These are phyloP conservation scores for Scolanthus callimorphus DNA, from an alignment of 92 coral and sea anemone species.

Conservation along the genomic window DNA sequence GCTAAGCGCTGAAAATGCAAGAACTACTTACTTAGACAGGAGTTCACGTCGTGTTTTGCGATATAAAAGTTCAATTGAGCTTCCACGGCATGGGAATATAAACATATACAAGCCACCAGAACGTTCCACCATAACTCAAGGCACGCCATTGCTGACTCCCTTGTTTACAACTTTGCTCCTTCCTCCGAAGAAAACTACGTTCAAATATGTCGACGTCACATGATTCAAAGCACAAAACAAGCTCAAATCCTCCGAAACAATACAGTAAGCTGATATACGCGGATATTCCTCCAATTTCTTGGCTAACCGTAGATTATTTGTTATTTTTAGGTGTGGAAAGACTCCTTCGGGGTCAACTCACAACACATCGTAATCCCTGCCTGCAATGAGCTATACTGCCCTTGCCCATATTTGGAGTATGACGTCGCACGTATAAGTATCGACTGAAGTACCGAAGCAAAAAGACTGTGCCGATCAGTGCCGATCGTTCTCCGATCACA, in stretches of 20 bases:
- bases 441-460: too few species aligned
- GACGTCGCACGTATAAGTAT: not conserved
- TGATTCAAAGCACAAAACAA: slow-evolving; percentile 7
- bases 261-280: slow-evolving; percentile 3
- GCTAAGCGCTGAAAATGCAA: too few species aligned
- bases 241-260: slow-evolving; percentile 8
- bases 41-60: slow-evolving; percentile 58
- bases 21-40: slow-evolving; percentile 66
- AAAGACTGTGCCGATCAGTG: too few species aligned
- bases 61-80: slow-evolving; percentile 69
- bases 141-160: not conserved
- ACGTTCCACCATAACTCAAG: slow-evolving; percentile 12
- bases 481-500: too few species aligned
- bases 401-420: slow-evolving; percentile 2
- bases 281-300: slow-evolving; percentile 1
- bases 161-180: slow-evolving; percentile 9
- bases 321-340: slow-evolving; percentile 31
- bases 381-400: not conserved
- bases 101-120: slow-evolving; percentile 4
- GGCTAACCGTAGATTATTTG: slow-evolving; percentile 1
- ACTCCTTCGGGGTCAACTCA: too few species aligned
- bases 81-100: slow-evolving; percentile 9
- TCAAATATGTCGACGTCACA: slow-evolving; percentile 5
- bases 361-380: slow-evolving; percentile 1
- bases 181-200: slow-evolving; percentile 1